phyloP scores from a whole-genome alignment of 1,140 invertebrate genomes.

The Octopus sinensis region DNA sequence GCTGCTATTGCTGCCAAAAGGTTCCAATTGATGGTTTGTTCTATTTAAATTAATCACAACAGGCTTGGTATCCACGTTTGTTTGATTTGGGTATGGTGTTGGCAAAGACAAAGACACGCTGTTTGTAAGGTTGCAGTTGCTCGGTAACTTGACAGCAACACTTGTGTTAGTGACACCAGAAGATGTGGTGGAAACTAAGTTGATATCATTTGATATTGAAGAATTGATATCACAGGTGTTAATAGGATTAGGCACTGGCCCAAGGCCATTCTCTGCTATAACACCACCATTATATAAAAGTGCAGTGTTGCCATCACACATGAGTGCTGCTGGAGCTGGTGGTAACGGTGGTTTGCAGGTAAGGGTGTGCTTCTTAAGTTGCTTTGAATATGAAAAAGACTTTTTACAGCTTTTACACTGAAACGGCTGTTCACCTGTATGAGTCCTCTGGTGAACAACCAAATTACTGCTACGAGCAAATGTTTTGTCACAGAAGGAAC shows the following conservation, averaged over 20 bases:
- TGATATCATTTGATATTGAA: not conserved
- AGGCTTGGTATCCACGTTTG: too few species aligned
- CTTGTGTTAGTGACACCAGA: not conserved
- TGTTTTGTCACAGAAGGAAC: constrained; percentile 20
- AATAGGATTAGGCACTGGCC: not conserved
- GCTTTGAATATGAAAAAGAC: constrained; percentile 55
- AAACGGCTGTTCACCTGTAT: constrained; percentile 32
- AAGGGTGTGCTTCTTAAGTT: constrained; percentile 64
- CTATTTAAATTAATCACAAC: too few species aligned
- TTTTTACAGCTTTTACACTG: constrained; percentile 66
- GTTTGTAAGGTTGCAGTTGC: too few species aligned
- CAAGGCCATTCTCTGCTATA: not conserved
- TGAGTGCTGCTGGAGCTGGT: not conserved
- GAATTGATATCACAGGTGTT: not conserved
- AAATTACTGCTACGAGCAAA: constrained; percentile 46
- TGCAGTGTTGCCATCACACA: not conserved
- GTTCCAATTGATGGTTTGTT: not conserved
- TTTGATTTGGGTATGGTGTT: too few species aligned
- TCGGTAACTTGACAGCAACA: not conserved
- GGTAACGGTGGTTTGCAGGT: not conserved
- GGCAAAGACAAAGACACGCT: too few species aligned
- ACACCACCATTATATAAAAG: not conserved
- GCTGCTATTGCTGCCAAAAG: not conserved
- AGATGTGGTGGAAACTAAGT: not conserved
- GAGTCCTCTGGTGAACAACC: constrained; percentile 26